Conservation (phyloP, 2,797 vertebrate genomes). For the Gallinago nigripennis region DNA sequence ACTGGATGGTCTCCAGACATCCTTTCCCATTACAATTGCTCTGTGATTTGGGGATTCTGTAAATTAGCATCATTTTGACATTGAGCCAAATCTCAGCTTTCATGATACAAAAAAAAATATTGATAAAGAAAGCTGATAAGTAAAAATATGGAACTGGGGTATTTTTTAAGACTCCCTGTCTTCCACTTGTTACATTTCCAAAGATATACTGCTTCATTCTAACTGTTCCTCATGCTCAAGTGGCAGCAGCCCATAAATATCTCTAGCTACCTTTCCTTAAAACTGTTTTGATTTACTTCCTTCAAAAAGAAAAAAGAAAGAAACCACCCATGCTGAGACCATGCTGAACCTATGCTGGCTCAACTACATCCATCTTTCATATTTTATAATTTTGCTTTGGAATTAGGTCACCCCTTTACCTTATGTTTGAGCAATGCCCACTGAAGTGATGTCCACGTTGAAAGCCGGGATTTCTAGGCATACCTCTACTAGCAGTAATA, state of each 20-base stretch:
- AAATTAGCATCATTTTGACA: not conserved
- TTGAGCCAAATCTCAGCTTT: not conserved
- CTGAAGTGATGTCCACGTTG: not conserved
- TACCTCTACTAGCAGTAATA: not conserved
- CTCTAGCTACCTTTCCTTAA: not conserved
- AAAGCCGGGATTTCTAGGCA: not conserved
- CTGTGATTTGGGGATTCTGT: not conserved
- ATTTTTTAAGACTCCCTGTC: not conserved
- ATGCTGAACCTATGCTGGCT: not conserved
- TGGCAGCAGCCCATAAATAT: conserved; percentile 28
- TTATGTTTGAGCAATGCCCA: not conserved
- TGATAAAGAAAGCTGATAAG: not conserved
- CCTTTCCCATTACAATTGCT: not conserved
- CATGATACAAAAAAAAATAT: not conserved
- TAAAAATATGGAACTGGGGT: not conserved
- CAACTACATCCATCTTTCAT: not conserved
- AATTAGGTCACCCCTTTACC: not conserved
- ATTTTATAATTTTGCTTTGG: not conserved
- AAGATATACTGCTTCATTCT: conserved; percentile 17
- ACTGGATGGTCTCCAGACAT: not conserved
- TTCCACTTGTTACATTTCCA: conserved; percentile 1
- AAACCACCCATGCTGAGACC: not conserved
- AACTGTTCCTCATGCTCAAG: not conserved
- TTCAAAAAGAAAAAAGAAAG: not conserved
- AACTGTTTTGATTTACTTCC: conserved; percentile 36